Base-by-base conservation (phyloP, 2,797 vertebrate species). In the Diglossa cyanea region DNA sequence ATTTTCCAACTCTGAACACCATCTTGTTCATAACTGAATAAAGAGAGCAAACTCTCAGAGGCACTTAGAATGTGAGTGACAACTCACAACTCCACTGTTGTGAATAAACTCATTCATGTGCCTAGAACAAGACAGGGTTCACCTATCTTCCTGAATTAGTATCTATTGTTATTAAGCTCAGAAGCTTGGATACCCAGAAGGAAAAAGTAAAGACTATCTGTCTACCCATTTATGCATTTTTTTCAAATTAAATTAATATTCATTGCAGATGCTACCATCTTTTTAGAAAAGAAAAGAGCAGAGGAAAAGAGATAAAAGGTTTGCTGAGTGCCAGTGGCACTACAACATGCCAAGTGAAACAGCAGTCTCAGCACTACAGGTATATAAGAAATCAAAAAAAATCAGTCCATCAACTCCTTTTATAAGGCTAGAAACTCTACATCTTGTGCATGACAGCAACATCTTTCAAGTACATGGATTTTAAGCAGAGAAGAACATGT, bases 231-330 rank as follows among this genome's bases (percentile, higher is more conserved):
- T 7, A 70, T 25, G 37, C 16, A 16, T 42, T 91, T 60, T 91
- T 51, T 48, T 9, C 67, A 85, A 80, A 78, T 40, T 10, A 81
- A 91, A 94, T 96, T 91, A 94, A 87, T 94, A 94, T 95, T 97
- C 70, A 95, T 84, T 78, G 57, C 66, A 93, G 70, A 72, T 50
- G 30, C 23, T 77, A 72, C 82, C 75, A 55, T 72, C 82, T 81
- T 86, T 89, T 86, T 26, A 21, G 55, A 88, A 90, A 86, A 77
- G 45, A 80, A 57, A 80, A 53, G 40, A 94, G 84, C 44, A 68
- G 70, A 89, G n/a, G 33, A 94, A 90, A 92, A 81, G 86, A 95
- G 85, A 96, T 91, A 86, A 96, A 96, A 96, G 92, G 85, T 88
- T 93, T 91, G 82, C 51, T 75, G 82, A 93, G 33, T 73, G 95